These are phyloP conservation scores for Ophioderma brevispina DNA, from an alignment of 35 echinoderm and acorn worm species.

Conservation along the genomic window DNA sequence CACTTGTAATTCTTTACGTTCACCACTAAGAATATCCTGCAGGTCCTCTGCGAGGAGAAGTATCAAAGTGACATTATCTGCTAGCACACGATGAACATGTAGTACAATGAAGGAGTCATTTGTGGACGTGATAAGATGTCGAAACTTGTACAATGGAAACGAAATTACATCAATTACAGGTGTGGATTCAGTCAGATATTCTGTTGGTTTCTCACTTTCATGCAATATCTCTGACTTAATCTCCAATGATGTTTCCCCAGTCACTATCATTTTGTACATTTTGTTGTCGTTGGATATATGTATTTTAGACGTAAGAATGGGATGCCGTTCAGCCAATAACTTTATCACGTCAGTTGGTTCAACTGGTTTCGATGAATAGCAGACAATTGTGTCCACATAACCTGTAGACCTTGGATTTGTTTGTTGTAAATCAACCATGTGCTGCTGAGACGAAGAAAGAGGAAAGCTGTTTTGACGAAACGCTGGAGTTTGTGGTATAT, in stretches of 20 bases:
- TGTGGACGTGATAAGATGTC: background rate
- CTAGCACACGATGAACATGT: background rate
- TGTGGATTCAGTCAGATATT: background rate
- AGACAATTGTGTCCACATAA: background rate
- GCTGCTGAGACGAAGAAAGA: background rate
- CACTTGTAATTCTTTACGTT: too few species aligned
- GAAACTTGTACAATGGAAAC: conserved; percentile 16
- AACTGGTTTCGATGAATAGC: background rate
- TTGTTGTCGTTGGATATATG: conserved; percentile 2
- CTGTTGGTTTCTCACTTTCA: background rate
- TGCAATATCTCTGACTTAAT: background rate
- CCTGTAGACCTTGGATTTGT: background rate
- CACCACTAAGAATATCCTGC: background rate
- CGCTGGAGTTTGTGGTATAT: background rate
- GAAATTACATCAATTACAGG: background rate
- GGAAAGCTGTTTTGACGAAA: background rate
- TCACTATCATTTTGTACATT: background rate
- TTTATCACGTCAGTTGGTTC: background rate
- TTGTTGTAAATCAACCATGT: background rate
- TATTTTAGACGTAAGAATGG: background rate
- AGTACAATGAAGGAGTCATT: background rate
- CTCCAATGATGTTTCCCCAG: background rate
- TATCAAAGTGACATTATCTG: background rate
- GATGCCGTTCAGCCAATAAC: background rate
- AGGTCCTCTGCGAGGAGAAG: background rate